phyloP scores from a whole-genome alignment of 2,888 invertebrate species.

The Clusia tigrina region DNA sequence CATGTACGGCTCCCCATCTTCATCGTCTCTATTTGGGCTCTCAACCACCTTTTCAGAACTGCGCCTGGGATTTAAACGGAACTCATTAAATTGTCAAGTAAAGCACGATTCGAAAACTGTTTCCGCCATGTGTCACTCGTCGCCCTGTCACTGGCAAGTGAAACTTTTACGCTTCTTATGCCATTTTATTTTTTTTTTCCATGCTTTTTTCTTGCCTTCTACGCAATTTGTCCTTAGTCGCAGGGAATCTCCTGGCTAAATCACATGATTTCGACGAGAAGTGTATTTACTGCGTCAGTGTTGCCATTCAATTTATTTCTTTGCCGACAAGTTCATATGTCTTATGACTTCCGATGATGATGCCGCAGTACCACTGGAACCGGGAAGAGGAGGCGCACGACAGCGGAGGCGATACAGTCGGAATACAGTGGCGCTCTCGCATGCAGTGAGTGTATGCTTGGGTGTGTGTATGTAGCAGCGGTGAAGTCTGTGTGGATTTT shows the following conservation, averaged over 20 bases:
- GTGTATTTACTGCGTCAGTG: conserved; percentile 23
- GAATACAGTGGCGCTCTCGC: not conserved
- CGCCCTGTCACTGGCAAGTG: conserved; percentile 5
- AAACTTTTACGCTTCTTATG: not conserved
- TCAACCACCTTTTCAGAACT: too few species aligned
- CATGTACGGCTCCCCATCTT: too few species aligned
- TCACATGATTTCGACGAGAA: conserved; percentile 10
- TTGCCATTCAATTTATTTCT: conserved; percentile 11
- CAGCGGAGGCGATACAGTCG: not conserved
- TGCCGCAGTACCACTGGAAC: too few species aligned
- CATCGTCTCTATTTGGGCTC: too few species aligned
- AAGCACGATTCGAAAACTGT: conserved; percentile 8
- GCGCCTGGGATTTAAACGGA: not conserved
- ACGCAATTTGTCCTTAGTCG: conserved; percentile 32
- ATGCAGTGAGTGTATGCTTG: not conserved
- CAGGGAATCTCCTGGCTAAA: conserved; percentile 16
- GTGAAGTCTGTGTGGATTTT: not conserved
- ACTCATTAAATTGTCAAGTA: conserved; percentile 13
- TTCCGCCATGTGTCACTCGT: conserved; percentile 11
- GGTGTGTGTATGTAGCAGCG: conserved; percentile 5
- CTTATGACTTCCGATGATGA: conserved; percentile 57
- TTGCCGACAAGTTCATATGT: conserved; percentile 40
- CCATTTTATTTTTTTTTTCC: not conserved
- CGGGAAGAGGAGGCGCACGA: not conserved
- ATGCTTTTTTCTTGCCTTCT: not conserved